These are phyloP conservation scores for Drosophila recens DNA, from an alignment of 2,888 invertebrate genomes.

Conservation along the genomic window DNA sequence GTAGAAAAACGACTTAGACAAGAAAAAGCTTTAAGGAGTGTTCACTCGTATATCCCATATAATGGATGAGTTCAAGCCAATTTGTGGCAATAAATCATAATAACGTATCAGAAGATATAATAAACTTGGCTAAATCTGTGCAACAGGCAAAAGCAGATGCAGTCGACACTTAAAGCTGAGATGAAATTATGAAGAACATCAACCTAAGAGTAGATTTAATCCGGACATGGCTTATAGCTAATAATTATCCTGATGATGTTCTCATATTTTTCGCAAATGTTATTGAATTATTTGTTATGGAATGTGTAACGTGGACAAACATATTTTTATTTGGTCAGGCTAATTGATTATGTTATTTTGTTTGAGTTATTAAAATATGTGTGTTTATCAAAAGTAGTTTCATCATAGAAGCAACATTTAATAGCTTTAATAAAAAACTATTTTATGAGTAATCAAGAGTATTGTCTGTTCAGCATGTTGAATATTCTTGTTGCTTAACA, in stretches of 20 bases:
- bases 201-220: neutral
- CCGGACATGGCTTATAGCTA: neutral
- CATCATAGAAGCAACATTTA: neutral
- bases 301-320: too few species aligned
- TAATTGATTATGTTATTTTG: neutral
- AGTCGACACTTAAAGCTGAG: neutral
- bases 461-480: neutral
- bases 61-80: conserved; percentile 2
- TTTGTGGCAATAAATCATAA: conserved; percentile 11
- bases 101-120: neutral
- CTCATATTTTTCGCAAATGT: neutral
- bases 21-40: conserved; percentile 7
- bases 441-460: neutral
- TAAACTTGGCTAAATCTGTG: neutral
- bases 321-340: too few species aligned
- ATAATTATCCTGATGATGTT: neutral
- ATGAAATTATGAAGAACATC: neutral
- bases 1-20: neutral
- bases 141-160: neutral
- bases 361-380: neutral
- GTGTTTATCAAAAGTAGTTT: neutral
- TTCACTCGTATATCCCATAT: neutral
- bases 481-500: neutral
- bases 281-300: neutral
- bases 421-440: neutral